Evolutionary conservation across 2,888 invertebrate species (phyloP), one percentile per base, ranked within the genome.

Genomic region (Agriopis marginaria): DNA sequence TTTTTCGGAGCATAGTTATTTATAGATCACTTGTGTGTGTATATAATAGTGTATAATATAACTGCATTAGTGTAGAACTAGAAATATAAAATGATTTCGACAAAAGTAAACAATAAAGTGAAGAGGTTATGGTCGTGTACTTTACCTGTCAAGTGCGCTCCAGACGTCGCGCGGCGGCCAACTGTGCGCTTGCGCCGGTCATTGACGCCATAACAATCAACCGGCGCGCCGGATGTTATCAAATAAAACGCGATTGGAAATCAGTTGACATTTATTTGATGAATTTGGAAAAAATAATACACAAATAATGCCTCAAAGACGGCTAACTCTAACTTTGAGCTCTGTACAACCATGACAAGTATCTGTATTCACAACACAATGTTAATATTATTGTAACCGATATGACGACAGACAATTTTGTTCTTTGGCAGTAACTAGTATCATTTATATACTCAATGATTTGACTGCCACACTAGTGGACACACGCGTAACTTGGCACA

Each of bases 261-360:
- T 90, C 89, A 88, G 90, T 85, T 86, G 78, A 87, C 85, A 83
- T 92, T 88, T 88, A 92, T 87, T 90, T 82, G 82, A 88, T 84
- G 87, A 92, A 92, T 91, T 93, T 92, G 75, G 91, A 90, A 92
- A 90, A 88, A 88, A 87, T 88, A 87, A 80, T 87, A 89, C 86
- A 88, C 83, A 82, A 77, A 86, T 86, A 70, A 58, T 63, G 63
- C 6, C 85, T 82, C 83, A 85, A 86, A 90, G 88, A 87, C 86
- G 85, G 88, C 87, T 78, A 61, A 80, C 81, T 80, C 81, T 83
- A 82, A 82, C 83, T 87, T 90, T 88, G 89, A 90, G 90, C 89
- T 83, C 83, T 86, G 79, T 88, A 89, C 85, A 87, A 86, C 82
- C 83, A 77, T 81, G 79, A 74, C 78, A 84, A 79, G 83, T 80